Evolutionary conservation across 2,797 vertebrate species (phyloP).

Genomic region (Coccyzus lansbergi): DNA sequence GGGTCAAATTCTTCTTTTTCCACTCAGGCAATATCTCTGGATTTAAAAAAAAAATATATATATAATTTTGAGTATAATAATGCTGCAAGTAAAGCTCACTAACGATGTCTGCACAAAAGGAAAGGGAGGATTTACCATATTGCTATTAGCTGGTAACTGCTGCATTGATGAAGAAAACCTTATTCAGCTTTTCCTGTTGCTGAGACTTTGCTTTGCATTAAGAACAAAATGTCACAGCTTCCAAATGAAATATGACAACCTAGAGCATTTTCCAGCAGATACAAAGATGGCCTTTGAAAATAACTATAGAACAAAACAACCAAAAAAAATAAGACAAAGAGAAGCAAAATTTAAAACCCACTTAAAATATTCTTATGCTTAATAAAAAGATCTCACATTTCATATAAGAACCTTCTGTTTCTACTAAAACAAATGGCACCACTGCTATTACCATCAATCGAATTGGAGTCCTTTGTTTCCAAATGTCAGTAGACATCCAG

Average conservation of each 20-base stretch:
- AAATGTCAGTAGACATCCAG: slow-evolving; percentile 54
- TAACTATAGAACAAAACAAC: background rate
- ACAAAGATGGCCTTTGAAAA: slow-evolving; percentile 47
- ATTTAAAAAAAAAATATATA: background rate
- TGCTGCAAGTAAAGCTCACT: background rate
- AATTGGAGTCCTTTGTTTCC: slow-evolving; percentile 45
- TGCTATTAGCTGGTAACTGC: background rate
- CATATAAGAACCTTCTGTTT: slow-evolving; percentile 18
- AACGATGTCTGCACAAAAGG: background rate
- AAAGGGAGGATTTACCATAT: background rate
- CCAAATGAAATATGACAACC: slow-evolving; percentile 25
- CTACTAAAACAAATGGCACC: background rate
- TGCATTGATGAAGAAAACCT: background rate
- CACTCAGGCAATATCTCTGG: background rate
- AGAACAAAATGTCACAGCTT: slow-evolving; percentile 14
- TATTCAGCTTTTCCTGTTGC: slow-evolving; percentile 1
- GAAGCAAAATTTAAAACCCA: background rate
- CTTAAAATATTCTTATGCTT: background rate
- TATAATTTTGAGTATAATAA: background rate
- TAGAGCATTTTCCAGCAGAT: background rate
- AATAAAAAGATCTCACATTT: background rate
- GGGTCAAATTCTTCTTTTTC: background rate
- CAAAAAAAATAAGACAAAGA: background rate
- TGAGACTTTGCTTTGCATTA: slow-evolving; percentile 30
- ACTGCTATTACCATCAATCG: background rate